Base-by-base conservation (phyloP, 2,113 vertebrate species). In the Archilochus colubris region DNA sequence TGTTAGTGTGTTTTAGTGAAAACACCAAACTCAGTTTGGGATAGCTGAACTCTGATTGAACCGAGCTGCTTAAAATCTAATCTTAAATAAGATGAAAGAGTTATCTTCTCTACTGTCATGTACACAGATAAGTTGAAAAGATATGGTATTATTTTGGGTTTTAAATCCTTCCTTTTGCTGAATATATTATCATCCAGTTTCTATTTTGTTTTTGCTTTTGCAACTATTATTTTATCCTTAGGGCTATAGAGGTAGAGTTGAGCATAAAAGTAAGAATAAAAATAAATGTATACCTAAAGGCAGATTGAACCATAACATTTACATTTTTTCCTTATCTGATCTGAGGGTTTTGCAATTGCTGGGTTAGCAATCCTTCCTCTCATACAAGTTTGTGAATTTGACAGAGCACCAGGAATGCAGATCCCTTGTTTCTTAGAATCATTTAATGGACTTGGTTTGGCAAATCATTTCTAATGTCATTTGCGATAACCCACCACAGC, bases 291-390 rank as follows among this genome's bases (percentile, higher is more conserved):
- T 44, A 85, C 51, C 54, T 74, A 59, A 70, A 81, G 57, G 36
- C 85, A 72, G 57, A 80, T 61, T 48, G 68, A 95, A 74, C 63
- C 67, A 66, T 89, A 94, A 86, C 82, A 86, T 89, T 92, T 87
- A 88, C 93, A 88, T 95, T 89, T 89, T 66, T 50, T 63, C 27
- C 72, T 96, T 95, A 88, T 86, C 93, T 91, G 87, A 94, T 94
- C 53, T 14, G 38, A 83, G 31, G 31, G 40, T 69, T 95, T 95
- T 94, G 91, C 78, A 92, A 17, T 31, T 68, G 50, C 55, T 0
- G 51, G 66, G 36, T 92, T 89, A 14, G 1, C 63, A 77, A 12
- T 43, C 24, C 38, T 77, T 33, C 38, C 2, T 27, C 28, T 67
- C 50, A 11, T 33, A 33, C 33, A 33, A 33, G 33, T 33, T 33